phyloP scores from a whole-genome alignment of 2,888 invertebrate genomes.

The Arge pagana region DNA sequence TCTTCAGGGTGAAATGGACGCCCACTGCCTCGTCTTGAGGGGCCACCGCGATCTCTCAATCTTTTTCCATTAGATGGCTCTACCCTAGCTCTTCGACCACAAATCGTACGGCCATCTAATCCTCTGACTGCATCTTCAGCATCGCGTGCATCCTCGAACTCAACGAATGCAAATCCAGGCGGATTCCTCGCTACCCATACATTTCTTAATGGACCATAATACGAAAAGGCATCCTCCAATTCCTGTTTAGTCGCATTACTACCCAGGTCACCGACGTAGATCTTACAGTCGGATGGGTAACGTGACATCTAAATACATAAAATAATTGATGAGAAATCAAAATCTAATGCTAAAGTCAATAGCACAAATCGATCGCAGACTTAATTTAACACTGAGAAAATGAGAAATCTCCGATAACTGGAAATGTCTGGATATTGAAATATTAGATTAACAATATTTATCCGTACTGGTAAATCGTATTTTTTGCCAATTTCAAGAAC shows the following conservation, averaged over 20 bases:
- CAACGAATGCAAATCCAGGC: slow-evolving; percentile 94
- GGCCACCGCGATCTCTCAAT: slow-evolving; percentile 62
- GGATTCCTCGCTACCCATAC: slow-evolving; percentile 98
- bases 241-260: slow-evolving; percentile 90
- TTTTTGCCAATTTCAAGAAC: too few species aligned
- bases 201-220: slow-evolving; percentile 89
- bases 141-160: slow-evolving; percentile 90
- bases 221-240: slow-evolving; percentile 89
- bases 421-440: too few species aligned
- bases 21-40: slow-evolving; percentile 67
- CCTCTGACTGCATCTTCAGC: slow-evolving; percentile 87
- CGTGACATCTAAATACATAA: slow-evolving; percentile 81
- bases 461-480: too few species aligned
- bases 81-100: slow-evolving; percentile 87
- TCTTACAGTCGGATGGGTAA: slow-evolving; percentile 86
- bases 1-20: slow-evolving; percentile 87
- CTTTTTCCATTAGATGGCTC: slow-evolving; percentile 90
- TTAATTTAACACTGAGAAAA: too few species aligned
- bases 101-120: slow-evolving; percentile 79
- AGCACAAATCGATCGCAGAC: too few species aligned
- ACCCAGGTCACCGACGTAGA: slow-evolving; percentile 95
- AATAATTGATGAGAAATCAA: too few species aligned
- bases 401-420: too few species aligned
- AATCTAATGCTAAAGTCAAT: too few species aligned
- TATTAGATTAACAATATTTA: too few species aligned